phyloP scores from a whole-genome alignment of 1,140 invertebrate genomes.

The Sycobia sp. region DNA sequence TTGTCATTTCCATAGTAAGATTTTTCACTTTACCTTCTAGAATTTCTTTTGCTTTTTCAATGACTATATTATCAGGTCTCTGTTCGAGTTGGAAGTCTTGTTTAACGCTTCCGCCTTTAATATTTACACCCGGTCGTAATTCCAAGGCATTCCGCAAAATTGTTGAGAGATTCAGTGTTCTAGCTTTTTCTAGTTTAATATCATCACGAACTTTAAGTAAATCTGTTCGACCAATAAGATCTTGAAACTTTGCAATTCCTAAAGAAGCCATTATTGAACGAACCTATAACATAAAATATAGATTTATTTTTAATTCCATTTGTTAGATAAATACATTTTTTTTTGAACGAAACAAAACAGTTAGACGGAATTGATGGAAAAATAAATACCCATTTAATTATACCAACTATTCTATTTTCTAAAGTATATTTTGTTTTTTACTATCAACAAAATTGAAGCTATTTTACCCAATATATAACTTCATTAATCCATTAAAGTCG shows the following conservation, averaged over 20 bases:
- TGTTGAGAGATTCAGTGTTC: slow-evolving; percentile 80
- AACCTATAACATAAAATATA: slow-evolving; percentile 69
- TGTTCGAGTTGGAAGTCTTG: slow-evolving; percentile 93
- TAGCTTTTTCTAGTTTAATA: slow-evolving; percentile 75
- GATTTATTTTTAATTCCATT: neutral
- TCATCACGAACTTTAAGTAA: slow-evolving; percentile 70
- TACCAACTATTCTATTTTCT: too few species aligned
- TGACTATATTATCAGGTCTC: slow-evolving; percentile 83
- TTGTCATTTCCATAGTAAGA: slow-evolving; percentile 79
- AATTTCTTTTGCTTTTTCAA: slow-evolving; percentile 76
- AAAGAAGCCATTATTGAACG: slow-evolving; percentile 87
- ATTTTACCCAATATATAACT: too few species aligned
- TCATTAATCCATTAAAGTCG: too few species aligned
- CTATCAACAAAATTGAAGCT: too few species aligned
- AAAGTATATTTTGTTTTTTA: too few species aligned
- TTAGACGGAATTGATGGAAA: too few species aligned
- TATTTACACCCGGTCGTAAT: slow-evolving; percentile 87
- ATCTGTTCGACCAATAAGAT: slow-evolving; percentile 94
- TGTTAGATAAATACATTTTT: too few species aligned
- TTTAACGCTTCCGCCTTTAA: slow-evolving; percentile 83
- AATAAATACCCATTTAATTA: too few species aligned
- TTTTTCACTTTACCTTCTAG: slow-evolving; percentile 72
- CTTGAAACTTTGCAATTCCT: slow-evolving; percentile 88
- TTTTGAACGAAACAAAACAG: too few species aligned
- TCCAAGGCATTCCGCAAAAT: slow-evolving; percentile 89